Conservation (phyloP, 2,113 vertebrate species). For the Phoxinus phoxinus region DNA sequence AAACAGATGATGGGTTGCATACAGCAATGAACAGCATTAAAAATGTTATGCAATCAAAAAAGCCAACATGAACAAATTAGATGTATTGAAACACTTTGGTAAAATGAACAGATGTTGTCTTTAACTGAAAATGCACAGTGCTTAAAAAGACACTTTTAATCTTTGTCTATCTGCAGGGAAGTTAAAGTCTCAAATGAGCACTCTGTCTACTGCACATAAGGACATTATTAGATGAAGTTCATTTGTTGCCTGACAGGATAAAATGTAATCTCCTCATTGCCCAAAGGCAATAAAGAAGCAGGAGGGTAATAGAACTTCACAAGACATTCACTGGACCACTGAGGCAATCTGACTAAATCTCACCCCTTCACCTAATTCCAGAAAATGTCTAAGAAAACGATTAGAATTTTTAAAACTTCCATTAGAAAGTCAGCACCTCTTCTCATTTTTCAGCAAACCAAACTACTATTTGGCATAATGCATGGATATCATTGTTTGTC, state of each 20-base stretch:
- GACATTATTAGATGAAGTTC: constrained; percentile 62
- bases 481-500: not conserved
- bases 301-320: constrained; percentile 33
- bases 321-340: constrained; percentile 18
- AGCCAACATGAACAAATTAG: not conserved
- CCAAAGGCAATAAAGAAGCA: constrained; percentile 46
- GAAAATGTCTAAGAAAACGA: not conserved
- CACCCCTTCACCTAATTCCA: constrained; percentile 39
- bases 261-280: constrained; percentile 54
- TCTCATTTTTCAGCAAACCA: not conserved
- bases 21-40: not conserved
- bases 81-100: not conserved
- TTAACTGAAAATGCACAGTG: not conserved
- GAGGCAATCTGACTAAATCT: constrained; percentile 30
- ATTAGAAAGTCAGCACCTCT: constrained; percentile 22
- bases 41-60: not conserved
- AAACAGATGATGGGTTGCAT: constrained; percentile 11
- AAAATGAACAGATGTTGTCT: not conserved
- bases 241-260: constrained; percentile 56
- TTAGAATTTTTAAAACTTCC: not conserved
- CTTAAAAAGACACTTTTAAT: constrained; percentile 7
- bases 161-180: constrained; percentile 44
- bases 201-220: constrained; percentile 59
- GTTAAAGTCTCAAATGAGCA: constrained; percentile 60
- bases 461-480: not conserved